Conservation (phyloP, 2,113 vertebrate species). For the Maccullochella peelii region DNA sequence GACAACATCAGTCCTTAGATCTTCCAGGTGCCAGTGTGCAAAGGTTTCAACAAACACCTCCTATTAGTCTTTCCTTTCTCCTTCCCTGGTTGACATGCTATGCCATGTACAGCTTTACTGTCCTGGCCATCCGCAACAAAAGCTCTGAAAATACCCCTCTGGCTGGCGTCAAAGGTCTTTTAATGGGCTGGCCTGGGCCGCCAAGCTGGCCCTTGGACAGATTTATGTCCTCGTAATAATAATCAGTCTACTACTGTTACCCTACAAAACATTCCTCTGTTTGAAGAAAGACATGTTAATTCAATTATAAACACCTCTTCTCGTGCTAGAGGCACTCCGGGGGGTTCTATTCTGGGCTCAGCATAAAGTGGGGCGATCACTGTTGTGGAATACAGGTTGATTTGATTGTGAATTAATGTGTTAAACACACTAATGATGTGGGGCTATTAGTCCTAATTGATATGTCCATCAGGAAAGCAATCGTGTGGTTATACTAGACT, state of each 20-base stretch:
- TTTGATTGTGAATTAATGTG: slow-evolving; percentile 41
- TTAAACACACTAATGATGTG: slow-evolving; percentile 9
- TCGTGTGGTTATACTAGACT: background rate
- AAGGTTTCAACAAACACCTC: slow-evolving; percentile 23
- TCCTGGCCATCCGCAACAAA: slow-evolving; percentile 73
- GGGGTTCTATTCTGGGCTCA: slow-evolving; percentile 56
- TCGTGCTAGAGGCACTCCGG: slow-evolving; percentile 54
- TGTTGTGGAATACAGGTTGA: slow-evolving; percentile 14
- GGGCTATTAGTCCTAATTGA: slow-evolving; percentile 39
- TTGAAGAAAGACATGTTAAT: slow-evolving; percentile 78
- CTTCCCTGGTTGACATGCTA: slow-evolving; percentile 8
- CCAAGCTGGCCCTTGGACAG: slow-evolving; percentile 71
- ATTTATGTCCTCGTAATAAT: slow-evolving; percentile 82
- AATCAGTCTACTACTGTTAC: slow-evolving; percentile 82
- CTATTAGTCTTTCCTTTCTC: slow-evolving; percentile 22
- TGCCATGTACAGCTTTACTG: slow-evolving; percentile 55
- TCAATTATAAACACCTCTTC: slow-evolving; percentile 78
- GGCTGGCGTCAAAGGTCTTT: slow-evolving; percentile 77
- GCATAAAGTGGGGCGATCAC: slow-evolving; percentile 11
- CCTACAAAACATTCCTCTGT: slow-evolving; percentile 71
- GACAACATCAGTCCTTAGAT: background rate
- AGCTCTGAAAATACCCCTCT: slow-evolving; percentile 79
- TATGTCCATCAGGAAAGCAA: slow-evolving; percentile 38
- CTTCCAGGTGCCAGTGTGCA: slow-evolving; percentile 11
- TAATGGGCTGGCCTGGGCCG: slow-evolving; percentile 59